Base-by-base conservation (phyloP, 2,888 invertebrate genomes). In the Drosophila merina region DNA sequence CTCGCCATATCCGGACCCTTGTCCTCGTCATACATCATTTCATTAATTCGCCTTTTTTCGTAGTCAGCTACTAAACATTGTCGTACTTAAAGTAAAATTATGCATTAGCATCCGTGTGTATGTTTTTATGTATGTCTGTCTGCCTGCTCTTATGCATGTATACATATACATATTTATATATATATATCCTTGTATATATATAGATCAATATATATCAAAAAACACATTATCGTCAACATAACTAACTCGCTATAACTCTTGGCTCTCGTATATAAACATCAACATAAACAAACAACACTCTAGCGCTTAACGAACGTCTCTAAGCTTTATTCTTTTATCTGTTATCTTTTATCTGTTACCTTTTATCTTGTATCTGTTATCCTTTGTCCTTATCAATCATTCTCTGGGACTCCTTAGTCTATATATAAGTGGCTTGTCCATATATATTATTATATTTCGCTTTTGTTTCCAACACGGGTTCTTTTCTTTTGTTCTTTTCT, bases 231-330 rank as follows among this genome's bases (percentile, higher is more conserved):
- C 84, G 71, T 81, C 86, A 86, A 86, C 75, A 86, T 80, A 86
- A 86, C 81, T 86, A 83, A 66, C 79, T 82, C 64, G 69, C 80
- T 82, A 80, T 86, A 80, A 86, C 84, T 84, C 84, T 80, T 73
- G 72, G 73, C 72, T 72, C 73, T 73, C 85, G 67, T 86, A 78
- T 74, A 73, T 72, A 76, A 82, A 82, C 87, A 80, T 82, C 81
- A 82, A 86, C 81, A 86, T 84, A 82, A 82, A 82, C 87, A 86
- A 82, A 84, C 81, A 82, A 82, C 85, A 71, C 68, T 55, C 69
- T 86, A 80, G 74, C 86, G 81, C 71, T 76, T 79, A 82, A 79
- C 79, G 75, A 79, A 82, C 79, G n/a, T 76, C 68, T 50, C 38
- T 31, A 57, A 57, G 57, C 52, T 47, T 31, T 30, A 20, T 25